These are phyloP conservation scores for Thunnus albacares DNA, from an alignment of 2,797 vertebrate genomes.

Conservation along the genomic window DNA sequence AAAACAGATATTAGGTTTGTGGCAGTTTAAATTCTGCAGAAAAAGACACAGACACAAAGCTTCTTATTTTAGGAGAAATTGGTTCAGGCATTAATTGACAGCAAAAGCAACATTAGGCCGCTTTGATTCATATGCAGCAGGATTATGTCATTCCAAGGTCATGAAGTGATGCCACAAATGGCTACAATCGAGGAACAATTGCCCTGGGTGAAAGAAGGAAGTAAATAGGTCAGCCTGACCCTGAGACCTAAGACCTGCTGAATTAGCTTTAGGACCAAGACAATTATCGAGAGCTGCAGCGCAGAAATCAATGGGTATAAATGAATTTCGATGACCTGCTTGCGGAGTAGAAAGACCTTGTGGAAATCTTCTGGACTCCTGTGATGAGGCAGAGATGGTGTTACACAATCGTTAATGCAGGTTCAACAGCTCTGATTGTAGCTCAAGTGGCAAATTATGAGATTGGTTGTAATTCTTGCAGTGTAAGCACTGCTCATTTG, in stretches of 20 bases:
- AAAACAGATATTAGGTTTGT: neutral
- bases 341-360: constrained; percentile 18
- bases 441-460: constrained; percentile 10
- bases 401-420: neutral
- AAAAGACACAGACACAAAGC: neutral
- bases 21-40: neutral
- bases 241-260: constrained; percentile 55
- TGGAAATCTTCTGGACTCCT: constrained; percentile 9
- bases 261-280: constrained; percentile 49
- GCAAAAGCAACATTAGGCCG: constrained; percentile 3
- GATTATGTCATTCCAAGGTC: constrained; percentile 45
- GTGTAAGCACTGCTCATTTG: neutral
- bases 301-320: constrained; percentile 56
- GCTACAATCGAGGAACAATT: constrained; percentile 30
- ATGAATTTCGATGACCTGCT: constrained; percentile 51
- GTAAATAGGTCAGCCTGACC: constrained; percentile 48
- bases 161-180: constrained; percentile 10
- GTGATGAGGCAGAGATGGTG: neutral
- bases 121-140: constrained; percentile 24
- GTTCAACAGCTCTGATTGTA: neutral
- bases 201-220: constrained; percentile 32
- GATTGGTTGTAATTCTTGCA: constrained; percentile 2
- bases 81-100: constrained; percentile 14
- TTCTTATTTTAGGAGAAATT: neutral
- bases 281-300: constrained; percentile 37